Conservation (phyloP, 2,888 invertebrate genomes). For the Acrocyrtus sp. region DNA sequence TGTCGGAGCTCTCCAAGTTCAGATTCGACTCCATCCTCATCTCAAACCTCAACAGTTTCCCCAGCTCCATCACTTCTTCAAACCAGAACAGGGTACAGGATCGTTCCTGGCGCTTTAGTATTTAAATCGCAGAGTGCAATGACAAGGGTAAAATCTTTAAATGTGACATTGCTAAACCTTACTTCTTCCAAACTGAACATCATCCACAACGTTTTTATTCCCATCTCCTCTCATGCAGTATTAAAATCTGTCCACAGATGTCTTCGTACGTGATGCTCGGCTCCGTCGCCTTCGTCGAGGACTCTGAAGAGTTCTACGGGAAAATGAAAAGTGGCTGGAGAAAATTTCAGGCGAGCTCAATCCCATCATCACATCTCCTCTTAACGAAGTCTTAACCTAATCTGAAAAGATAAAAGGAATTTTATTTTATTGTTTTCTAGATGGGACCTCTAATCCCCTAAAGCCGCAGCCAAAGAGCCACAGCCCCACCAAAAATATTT, state of each 20-base stretch:
- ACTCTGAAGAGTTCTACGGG: constrained; percentile 28
- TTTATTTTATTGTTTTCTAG: not conserved
- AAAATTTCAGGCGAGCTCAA: constrained; percentile 24
- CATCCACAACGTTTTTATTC: too few relatives aligned
- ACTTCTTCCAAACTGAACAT: too few relatives aligned
- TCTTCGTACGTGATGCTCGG: constrained; percentile 27
- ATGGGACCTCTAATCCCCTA: constrained; percentile 4
- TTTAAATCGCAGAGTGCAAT: constrained; percentile 30
- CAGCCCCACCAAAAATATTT: not conserved
- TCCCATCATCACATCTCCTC: not conserved
- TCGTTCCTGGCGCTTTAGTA: constrained; percentile 46
- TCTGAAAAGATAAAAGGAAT: not conserved
- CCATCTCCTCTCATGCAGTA: too few relatives aligned
- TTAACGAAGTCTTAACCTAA: not conserved
- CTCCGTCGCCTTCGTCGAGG: constrained; percentile 34
- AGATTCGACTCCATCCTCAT: too few relatives aligned
- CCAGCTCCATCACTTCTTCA: too few relatives aligned
- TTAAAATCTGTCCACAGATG: too few relatives aligned
- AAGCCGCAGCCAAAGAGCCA: not conserved
- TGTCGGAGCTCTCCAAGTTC: too few relatives aligned
- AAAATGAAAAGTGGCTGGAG: constrained; percentile 26
- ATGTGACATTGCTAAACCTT: too few relatives aligned
- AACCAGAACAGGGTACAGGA: constrained; percentile 22
- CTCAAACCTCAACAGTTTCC: not conserved
- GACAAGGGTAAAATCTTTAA: too few relatives aligned